Evolutionary conservation across 37 sponge, comb jelly and placozoan species (phyloP), one percentile per base, ranked within the genome.

Genomic region (Dysidea cf. avara): DNA sequence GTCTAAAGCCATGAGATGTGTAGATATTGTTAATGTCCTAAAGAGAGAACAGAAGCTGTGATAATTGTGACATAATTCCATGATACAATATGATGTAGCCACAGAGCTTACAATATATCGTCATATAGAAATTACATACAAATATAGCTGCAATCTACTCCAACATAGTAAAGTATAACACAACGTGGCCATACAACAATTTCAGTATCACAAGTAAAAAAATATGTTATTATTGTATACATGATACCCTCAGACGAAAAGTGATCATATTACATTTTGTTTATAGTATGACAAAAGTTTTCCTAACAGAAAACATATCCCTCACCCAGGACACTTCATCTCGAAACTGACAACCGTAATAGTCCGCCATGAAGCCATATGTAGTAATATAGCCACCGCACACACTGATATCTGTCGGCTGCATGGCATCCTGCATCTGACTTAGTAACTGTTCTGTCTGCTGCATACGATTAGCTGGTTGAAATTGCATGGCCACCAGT

Each of bases 341-440:
- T 37, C 58, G 76, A 71, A 76, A 76, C 0, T 71, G 77, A 7
- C 81, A 61, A 1, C 71, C 71, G 50, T 85, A 72, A 43, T 56
- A 72, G 51, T 81, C 82, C 39, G 82, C 81, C 37, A 85, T 76
- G 56, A 90, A 90, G 61, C 73, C 91, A 33, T 90, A 90, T 4
- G 74, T 48, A 35, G 78, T 90, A 50, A 90, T 62, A 53, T 84
- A 90, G 32, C 91, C 86, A 0, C 71, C 47, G 13, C 84, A 39
- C 17, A 78, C 68, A 32, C 75, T 54, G n/a, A 68, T 59, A 39
- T 90, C 91, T 3, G 56, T 61, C 31, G 71, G 76, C 0, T 81
- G 77, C 91, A 90, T 85, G 17, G 62, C 67, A 22, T 76, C 52
- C 28, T 51, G 64, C 61, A 90, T 63, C 20, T 40, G 56, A 14